Percentiles rank a stretch among this genome's conserved stretches.
phyloP scores from a whole-genome alignment of 64 coral and sea anemone species.

The Montipora sp. region DNA sequence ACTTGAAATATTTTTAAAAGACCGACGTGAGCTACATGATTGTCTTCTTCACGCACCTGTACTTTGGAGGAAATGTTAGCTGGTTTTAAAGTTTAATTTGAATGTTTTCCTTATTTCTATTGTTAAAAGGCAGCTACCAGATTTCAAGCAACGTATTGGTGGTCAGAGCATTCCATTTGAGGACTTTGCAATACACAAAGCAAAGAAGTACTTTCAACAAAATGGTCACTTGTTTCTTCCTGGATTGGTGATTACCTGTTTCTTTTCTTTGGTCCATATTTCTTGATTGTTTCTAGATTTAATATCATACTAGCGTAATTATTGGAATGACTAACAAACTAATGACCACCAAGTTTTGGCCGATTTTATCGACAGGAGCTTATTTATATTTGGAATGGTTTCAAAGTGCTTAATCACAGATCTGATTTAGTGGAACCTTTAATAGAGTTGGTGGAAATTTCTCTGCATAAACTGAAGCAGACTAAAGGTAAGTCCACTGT shows the following conservation, averaged over 20 bases:
- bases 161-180: slow-evolving; percentile 96
- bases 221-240: slow-evolving; percentile 85
- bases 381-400: slow-evolving; percentile 97
- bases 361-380: slow-evolving; percentile 67
- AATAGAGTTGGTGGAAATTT: slow-evolving; percentile 62
- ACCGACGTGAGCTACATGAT: too few species aligned
- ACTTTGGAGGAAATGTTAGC: neutral
- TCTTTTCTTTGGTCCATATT: neutral
- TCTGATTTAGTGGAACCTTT: slow-evolving; percentile 78
- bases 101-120: neutral
- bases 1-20: neutral
- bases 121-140: slow-evolving; percentile 72
- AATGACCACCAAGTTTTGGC: neutral
- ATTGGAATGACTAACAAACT: neutral
- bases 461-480: slow-evolving; percentile 51
- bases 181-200: slow-evolving; percentile 89
- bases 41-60: too few species aligned
- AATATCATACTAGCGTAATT: too few species aligned
- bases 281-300: neutral
- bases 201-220: slow-evolving; percentile 84
- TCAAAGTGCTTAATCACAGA: slow-evolving; percentile 78
- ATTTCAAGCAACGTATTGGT: slow-evolving; percentile 89
- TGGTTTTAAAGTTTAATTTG: neutral
- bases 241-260: slow-evolving; percentile 70
- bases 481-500: slow-evolving; percentile 34